A percentile compares a stretch with the other conserved stretches of the same genome.
Conservation (phyloP, 2,888 invertebrate species). For the Rhagium mordax region DNA sequence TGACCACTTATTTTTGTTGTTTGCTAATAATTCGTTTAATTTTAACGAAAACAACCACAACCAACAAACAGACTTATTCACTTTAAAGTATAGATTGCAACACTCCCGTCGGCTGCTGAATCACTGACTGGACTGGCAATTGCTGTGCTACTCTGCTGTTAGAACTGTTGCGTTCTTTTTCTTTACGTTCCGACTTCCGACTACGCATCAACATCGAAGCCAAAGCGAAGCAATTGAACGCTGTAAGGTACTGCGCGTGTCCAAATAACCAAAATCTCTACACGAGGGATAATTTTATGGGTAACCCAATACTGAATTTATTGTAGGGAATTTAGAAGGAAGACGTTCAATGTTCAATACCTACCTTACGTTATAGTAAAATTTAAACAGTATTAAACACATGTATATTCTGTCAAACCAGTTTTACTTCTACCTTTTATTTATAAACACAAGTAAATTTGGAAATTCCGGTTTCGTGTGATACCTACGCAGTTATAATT, state of each 20-base stretch:
- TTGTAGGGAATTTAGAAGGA: neutral
- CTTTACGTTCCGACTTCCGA: neutral
- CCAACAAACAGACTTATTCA: neutral
- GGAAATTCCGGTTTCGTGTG: neutral
- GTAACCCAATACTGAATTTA: neutral
- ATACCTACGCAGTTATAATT: too few relatives aligned
- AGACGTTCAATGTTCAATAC: neutral
- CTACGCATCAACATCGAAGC: neutral
- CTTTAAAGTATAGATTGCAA: neutral
- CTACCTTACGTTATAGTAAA: neutral
- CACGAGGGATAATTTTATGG: neutral
- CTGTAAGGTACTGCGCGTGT: neutral
- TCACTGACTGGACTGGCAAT: neutral
- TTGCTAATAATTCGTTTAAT: neutral
- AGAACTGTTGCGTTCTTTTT: neutral
- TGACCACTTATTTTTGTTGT: neutral
- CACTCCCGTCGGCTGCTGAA: neutral
- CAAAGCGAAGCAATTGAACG: neutral
- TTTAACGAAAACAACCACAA: neutral
- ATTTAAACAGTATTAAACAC: too few relatives aligned
- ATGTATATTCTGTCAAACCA: neutral
- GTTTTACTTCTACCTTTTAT: neutral
- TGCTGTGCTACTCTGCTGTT: neutral
- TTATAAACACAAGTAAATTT: neutral
- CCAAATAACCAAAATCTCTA: neutral